Base-by-base conservation (phyloP, 2,888 invertebrate species). In the Microctonus brassicae region DNA sequence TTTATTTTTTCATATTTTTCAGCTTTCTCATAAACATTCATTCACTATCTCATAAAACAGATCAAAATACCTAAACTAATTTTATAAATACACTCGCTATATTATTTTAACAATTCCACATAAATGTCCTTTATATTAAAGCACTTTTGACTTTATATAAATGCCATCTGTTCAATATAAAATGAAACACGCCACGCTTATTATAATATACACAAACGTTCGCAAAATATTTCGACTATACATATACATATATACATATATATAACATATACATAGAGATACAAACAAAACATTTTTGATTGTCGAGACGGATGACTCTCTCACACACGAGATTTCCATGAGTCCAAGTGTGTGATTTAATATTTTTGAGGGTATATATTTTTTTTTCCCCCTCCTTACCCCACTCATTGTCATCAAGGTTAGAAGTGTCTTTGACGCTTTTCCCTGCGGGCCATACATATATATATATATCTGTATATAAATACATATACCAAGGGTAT, bases 101-200 rank as follows among this genome's bases (percentile, higher is more conserved):
- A 81, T 83, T 83, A 81, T 82, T 80, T 78, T 78, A 83, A 78
- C 76, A 70, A 7, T n/a, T 78, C 80, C 78, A 29, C 4, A 29
- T 29, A 29, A 5, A 29, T 29, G 29, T 29, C 29, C 7, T 80
- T 80, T 79, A 82, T 81, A 80, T 83, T 83, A 75, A 79, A 80
- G 79, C 83, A 83, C 84, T 84, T 84, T 86, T 86, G 84, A 86
- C 86, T 85, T 80, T 75, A 76, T 79, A 78, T 72, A 17, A 47
- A 66, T 70, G 75, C 85, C 86, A 86, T 86, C 86, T 86, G 86
- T 79, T 80, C 75, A 69, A 67, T 60, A 29, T 76, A 74, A 77
- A 11, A 47, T 63, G 33, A 39, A 58, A 63, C 39, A 70, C 60
- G 20, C 42, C 20, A 65, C 11, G 22, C 20, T n/a, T n/a, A n/a